Percentiles rank a stretch among this genome's conserved stretches.
Conservation (phyloP, 2,113 vertebrate genomes). For the Aepyceros melampus region DNA sequence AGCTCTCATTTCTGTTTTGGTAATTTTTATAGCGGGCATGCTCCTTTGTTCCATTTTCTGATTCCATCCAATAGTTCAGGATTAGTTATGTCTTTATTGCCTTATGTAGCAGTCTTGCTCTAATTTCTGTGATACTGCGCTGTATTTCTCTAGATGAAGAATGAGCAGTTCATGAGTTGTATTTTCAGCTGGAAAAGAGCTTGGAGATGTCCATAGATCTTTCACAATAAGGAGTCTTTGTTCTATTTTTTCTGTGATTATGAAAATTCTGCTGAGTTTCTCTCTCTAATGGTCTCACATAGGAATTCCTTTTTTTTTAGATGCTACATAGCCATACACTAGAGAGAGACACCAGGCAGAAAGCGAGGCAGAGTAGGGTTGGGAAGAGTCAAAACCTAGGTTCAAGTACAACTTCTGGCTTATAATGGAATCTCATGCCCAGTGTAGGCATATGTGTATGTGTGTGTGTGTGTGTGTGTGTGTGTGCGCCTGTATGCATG, state of each 20-base stretch:
- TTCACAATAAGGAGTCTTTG: not conserved
- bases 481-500: too few species aligned
- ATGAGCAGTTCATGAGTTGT: not conserved
- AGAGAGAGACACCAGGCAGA: not conserved
- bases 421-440: not conserved
- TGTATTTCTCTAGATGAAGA: not conserved
- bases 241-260: not conserved
- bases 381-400: not conserved
- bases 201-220: not conserved
- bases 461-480: accelerated
- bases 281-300: not conserved
- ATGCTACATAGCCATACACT: accelerated
- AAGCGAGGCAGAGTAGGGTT: not conserved
- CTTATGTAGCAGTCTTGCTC: not conserved
- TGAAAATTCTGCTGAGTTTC: not conserved
- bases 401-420: not conserved
- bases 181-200: not conserved
- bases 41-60: not conserved
- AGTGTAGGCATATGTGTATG: accelerated
- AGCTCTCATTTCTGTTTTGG: not conserved
- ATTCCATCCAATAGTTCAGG: not conserved
- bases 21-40: not conserved
- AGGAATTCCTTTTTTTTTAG: not conserved
- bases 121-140: accelerated
- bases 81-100: not conserved